Evolutionary conservation across 30 jellyfish, hydroid and myxozoan species (phyloP).

Genomic region (Cassiopea andromeda): DNA sequence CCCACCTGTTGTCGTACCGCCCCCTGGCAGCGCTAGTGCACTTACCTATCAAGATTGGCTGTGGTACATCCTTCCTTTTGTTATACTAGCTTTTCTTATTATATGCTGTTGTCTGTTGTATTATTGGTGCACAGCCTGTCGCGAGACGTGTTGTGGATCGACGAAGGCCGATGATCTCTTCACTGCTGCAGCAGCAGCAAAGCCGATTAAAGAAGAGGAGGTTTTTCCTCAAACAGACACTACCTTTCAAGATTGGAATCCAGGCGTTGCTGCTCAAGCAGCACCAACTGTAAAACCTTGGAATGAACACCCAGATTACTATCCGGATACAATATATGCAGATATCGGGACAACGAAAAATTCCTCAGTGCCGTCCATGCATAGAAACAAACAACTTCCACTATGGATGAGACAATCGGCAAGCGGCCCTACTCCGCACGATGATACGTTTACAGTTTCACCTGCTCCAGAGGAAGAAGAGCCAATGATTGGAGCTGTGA

Average conservation of each 20-base stretch:
- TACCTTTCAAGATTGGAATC: constrained; percentile 13
- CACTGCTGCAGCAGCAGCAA: constrained; percentile 49
- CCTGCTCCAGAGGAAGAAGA: constrained; percentile 47
- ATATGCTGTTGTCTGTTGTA: constrained; percentile 55
- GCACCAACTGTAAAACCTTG: constrained; percentile 14
- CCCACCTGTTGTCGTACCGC: constrained; percentile 17
- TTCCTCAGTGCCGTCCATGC: constrained; percentile 35
- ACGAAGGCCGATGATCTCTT: constrained; percentile 48
- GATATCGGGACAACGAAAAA: constrained; percentile 20
- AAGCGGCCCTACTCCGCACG: not conserved
- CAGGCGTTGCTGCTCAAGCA: constrained; percentile 6
- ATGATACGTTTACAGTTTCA: constrained; percentile 4
- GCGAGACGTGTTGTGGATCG: constrained; percentile 58
- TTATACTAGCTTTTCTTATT: constrained; percentile 52
- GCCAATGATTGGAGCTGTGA: constrained; percentile 16
- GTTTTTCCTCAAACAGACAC: not conserved
- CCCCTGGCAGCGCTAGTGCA: constrained; percentile 42
- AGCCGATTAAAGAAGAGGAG: constrained; percentile 31
- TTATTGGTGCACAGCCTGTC: constrained; percentile 73
- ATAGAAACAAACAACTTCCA: constrained; percentile 11
- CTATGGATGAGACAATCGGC: constrained; percentile 52
- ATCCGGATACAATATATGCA: constrained; percentile 43
- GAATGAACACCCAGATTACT: not conserved
- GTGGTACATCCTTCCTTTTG: constrained; percentile 67
- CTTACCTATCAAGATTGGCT: constrained; percentile 63